phyloP scores from a whole-genome alignment of 2,888 invertebrate genomes.

The Caenorhabditis sp. region DNA sequence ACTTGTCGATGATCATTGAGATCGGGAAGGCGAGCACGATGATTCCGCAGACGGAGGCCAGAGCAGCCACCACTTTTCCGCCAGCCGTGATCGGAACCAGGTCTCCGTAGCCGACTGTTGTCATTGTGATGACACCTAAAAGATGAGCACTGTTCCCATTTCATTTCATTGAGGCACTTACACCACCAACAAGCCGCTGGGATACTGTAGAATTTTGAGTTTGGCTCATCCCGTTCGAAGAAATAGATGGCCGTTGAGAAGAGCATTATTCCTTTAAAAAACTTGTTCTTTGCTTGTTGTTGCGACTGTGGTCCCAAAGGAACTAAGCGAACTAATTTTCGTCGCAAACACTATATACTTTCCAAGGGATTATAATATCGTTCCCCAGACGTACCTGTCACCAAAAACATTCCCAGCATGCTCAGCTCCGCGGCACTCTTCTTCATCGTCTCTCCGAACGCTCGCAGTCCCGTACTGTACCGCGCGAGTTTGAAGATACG shows the following conservation, averaged over 20 bases:
- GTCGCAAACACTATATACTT: conserved; percentile 19
- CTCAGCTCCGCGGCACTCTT: conserved; percentile 76
- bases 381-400: conserved; percentile 64
- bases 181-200: conserved; percentile 79
- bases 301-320: conserved; percentile 9
- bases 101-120: conserved; percentile 76
- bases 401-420: conserved; percentile 78
- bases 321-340: background rate
- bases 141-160: background rate
- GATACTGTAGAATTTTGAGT: conserved; percentile 77
- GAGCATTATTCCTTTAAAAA: conserved; percentile 74
- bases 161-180: conserved; percentile 46
- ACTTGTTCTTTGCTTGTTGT: conserved; percentile 7
- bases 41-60: conserved; percentile 77
- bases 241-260: conserved; percentile 78
- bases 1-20: conserved; percentile 78
- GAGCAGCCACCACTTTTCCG: conserved; percentile 77
- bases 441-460: conserved; percentile 77
- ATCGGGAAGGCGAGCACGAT: conserved; percentile 78
- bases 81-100: conserved; percentile 77
- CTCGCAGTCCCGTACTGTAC: conserved; percentile 73
- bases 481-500: conserved; percentile 76
- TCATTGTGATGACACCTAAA: conserved; percentile 71
- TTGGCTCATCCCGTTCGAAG: conserved; percentile 77
- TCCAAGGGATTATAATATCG: conserved; percentile 14